Percentiles rank a stretch among this genome's conserved stretches.
Evolutionary conservation across 30 jellyfish, hydroid and myxozoan species (phyloP).

Genomic region (Catostylus mosaicus): DNA sequence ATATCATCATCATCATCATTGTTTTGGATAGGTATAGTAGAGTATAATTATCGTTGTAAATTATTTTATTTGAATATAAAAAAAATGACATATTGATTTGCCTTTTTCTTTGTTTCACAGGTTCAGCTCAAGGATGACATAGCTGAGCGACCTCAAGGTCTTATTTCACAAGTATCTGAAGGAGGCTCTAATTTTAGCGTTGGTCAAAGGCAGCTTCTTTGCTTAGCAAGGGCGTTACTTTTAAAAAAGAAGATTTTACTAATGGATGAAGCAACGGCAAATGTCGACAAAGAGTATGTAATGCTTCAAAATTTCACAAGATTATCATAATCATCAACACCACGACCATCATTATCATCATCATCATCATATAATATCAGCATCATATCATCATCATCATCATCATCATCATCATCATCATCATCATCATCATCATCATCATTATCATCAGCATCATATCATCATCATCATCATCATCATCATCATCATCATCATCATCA

Average conservation of each 20-base stretch:
- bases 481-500: neutral
- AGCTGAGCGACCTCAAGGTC: constrained; percentile 39
- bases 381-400: too few species aligned
- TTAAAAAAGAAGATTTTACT: constrained; percentile 68
- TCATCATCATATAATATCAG: too few species aligned
- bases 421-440: neutral
- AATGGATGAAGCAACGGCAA: constrained; percentile 90
- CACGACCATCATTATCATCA: neutral
- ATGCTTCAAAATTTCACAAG: neutral
- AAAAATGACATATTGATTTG: too few species aligned
- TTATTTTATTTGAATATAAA: too few species aligned
- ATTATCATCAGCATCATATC: too few species aligned
- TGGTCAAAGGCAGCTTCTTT: constrained; percentile 85
- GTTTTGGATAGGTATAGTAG: too few species aligned
- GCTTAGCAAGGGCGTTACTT: constrained; percentile 86
- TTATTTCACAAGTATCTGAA: constrained; percentile 62
- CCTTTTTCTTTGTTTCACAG: constrained; percentile 13
- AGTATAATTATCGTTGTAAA: too few species aligned
- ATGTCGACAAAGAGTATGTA: constrained; percentile 82
- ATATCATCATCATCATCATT: too few species aligned
- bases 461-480: neutral
- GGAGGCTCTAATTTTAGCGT: constrained; percentile 86
- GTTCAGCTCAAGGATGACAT: constrained; percentile 81
- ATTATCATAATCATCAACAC: too few species aligned
- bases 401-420: too few species aligned